Base-by-base conservation (phyloP, 1,140 invertebrate species). In the Drosophila ambigua region DNA sequence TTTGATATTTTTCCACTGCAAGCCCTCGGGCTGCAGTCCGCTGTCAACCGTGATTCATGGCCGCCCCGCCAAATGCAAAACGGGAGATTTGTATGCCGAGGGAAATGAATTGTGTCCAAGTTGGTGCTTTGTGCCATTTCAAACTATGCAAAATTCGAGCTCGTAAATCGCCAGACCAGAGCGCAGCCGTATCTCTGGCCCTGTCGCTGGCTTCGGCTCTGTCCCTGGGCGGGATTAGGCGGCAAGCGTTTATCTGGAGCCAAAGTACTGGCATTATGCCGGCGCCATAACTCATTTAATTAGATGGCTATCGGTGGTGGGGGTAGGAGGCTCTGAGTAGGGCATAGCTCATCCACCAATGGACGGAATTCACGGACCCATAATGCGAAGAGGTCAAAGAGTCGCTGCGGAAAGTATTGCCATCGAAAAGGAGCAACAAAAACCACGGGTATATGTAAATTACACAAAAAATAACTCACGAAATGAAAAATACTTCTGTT, bases 71-170 rank as follows among this genome's bases (percentile, higher is more conserved):
- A 65, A 87, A 87, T 79, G 83, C 84, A 83, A 89, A 87, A 69
- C 76, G 72, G 24, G 51, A 78, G 78, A 82, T 88, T 87, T 88
- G 79, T 88, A 71, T 78, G 71, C 78, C 55, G 53, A 45, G 57
- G 76, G 63, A 80, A 85, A 80, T 84, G 72, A 84, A 85, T 77
- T 73, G 79, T 79, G 82, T 63, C 35, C 67, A 71, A 69, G 65
- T 68, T 69, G 23, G 65, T 16, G 26, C 67, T 58, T 66, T 77
- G 63, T 60, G 69, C 78, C 82, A 82, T 87, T 88, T 55, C 78
- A 82, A 87, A 82, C 82, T 87, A 87, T 87, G 82, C 83, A 87
- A 88, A 85, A 87, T 71, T 53, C 59, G 66, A 69, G 64, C 83
- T 79, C 83, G 61, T 87, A 87, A 87, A 87, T 87, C 60, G 55